phyloP scores from a whole-genome alignment of 2,888 invertebrate species.

The Drosophila lacicola region DNA sequence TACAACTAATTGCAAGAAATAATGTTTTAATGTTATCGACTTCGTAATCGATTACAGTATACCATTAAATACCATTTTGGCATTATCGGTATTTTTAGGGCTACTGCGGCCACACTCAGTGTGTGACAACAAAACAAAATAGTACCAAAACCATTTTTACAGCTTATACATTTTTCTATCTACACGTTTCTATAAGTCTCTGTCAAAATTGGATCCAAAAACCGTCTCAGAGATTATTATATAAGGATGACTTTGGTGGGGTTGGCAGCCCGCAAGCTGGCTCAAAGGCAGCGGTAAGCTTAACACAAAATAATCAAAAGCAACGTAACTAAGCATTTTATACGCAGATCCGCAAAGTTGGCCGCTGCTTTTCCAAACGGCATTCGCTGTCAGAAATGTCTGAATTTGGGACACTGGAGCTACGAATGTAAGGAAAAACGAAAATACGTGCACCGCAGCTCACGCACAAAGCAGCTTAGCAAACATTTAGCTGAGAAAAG shows the following conservation, averaged over 20 bases:
- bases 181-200: neutral
- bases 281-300: slow-evolving; percentile 82
- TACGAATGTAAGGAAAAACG: slow-evolving; percentile 95
- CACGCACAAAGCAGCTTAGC: slow-evolving; percentile 92
- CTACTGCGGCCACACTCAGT: slow-evolving; percentile 17
- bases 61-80: neutral
- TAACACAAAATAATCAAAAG: neutral
- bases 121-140: slow-evolving; percentile 41
- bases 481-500: slow-evolving; percentile 86
- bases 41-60: slow-evolving; percentile 9
- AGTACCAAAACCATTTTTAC: slow-evolving; percentile 28
- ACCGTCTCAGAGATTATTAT: slow-evolving; percentile 57
- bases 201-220: slow-evolving; percentile 69
- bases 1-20: slow-evolving; percentile 21
- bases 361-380: slow-evolving; percentile 90
- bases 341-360: slow-evolving; percentile 87
- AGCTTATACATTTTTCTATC: slow-evolving; percentile 16
- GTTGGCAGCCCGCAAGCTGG: slow-evolving; percentile 83
- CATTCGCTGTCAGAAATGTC: slow-evolving; percentile 95
- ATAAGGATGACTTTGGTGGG: slow-evolving; percentile 83
- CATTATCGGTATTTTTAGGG: slow-evolving; percentile 2
- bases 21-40: slow-evolving; percentile 13
- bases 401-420: slow-evolving; percentile 97
- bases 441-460: slow-evolving; percentile 93
- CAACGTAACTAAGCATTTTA: neutral